Base-by-base conservation (phyloP, 2,113 vertebrate species). In the Plectropomus leopardus region DNA sequence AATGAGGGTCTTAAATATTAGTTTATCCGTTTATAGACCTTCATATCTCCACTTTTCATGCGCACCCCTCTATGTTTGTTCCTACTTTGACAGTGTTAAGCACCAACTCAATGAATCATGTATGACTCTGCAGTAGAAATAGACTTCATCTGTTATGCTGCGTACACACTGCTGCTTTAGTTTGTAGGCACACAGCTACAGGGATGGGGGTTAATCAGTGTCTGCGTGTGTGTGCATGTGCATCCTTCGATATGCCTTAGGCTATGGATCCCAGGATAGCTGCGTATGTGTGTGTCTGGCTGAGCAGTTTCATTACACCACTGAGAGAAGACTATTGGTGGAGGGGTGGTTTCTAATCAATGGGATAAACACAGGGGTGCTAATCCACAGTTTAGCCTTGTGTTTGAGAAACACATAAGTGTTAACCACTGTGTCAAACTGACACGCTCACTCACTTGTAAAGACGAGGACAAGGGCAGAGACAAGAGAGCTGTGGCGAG, bases 1-100 rank as follows among this genome's bases (percentile, higher is more conserved):
- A 90, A 89, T 45, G 72, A 61, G 45, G 60, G 28, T 82, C 65
- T 89, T 86, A 89, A 93, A 91, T 90, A 92, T 90, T 92, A 86
- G 89, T 91, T 90, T 87, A 91, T 90, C 66, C 80, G n/a, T 91
- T 85, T 88, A 80, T 87, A 88, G 76, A 86, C 44, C 53, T 65
- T 60, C 53, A 85, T 69, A 83, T 70, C 73, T 78, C 63, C 53
- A 45, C 57, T 86, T 82, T 85, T 76, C 78, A 73, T 85, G 65
- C 32, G 8, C 28, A 3, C 17, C 44, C 34, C 55, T 72, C 65
- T 1, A 24, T 92, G 78, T 89, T 88, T 92, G 84, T 78, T 89
- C 70, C 82, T 47, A 30, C 65, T 85, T 83, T 84, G 76, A 87
- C 76, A 82, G 73, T 68, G 79, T 76, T 85, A 67, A 77, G 82